These are phyloP conservation scores for Capromys pilorides DNA, from an alignment of 2,797 vertebrate genomes.

Conservation along the genomic window DNA sequence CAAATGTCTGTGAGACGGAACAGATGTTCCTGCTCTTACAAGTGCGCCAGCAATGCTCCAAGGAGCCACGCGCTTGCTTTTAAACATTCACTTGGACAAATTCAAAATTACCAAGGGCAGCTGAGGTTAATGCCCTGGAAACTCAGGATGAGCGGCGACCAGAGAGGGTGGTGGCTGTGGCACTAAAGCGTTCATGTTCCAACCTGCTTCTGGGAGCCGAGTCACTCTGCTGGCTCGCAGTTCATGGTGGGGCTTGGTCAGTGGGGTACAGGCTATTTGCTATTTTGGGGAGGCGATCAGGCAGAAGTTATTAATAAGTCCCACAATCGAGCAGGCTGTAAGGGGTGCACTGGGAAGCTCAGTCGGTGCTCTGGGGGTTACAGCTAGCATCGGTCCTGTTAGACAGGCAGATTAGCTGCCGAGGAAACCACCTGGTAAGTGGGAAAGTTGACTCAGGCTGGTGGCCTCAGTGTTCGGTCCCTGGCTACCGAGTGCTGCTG, in stretches of 20 bases:
- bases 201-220: not conserved
- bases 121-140: not conserved
- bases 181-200: not conserved
- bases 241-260: not conserved
- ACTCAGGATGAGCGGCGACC: not conserved
- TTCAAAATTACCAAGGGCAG: not conserved
- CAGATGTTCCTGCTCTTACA: not conserved
- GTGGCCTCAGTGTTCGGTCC: not conserved
- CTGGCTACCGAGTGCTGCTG: not conserved
- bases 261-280: not conserved
- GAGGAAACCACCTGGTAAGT: not conserved
- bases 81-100: constrained; percentile 1
- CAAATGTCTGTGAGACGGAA: not conserved
- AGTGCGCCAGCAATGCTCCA: not conserved
- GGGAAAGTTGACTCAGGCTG: not conserved
- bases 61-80: not conserved
- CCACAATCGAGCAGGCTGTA: not conserved
- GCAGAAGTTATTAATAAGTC: not conserved
- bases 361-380: fast-evolving
- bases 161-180: not conserved
- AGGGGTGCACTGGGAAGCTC: not conserved
- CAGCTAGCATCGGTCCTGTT: not conserved
- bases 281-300: not conserved
- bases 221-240: not conserved
- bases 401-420: not conserved